phyloP scores from a whole-genome alignment of 2,113 vertebrate genomes.

The Herpetotheres cachinnans region DNA sequence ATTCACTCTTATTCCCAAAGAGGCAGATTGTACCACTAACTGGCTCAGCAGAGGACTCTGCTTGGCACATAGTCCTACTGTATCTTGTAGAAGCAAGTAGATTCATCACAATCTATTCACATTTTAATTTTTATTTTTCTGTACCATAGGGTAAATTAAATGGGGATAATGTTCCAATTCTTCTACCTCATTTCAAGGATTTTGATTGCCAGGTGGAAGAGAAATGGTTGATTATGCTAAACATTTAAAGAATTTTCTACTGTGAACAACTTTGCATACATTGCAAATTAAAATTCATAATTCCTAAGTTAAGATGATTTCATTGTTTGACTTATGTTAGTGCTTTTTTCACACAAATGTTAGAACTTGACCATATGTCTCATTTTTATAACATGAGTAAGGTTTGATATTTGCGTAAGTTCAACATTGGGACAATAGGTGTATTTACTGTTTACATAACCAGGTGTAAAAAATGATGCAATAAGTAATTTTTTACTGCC shows the following conservation, averaged over 20 bases:
- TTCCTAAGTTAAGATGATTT: not conserved
- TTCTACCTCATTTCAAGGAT: not conserved
- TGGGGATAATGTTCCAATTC: not conserved
- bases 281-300: not conserved
- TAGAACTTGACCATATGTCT: not conserved
- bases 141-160: not conserved
- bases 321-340: not conserved
- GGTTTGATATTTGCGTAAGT: not conserved
- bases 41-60: not conserved
- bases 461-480: not conserved
- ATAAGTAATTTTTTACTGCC: constrained; percentile 73
- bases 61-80: not conserved
- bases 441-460: not conserved
- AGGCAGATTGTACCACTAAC: not conserved
- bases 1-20: not conserved
- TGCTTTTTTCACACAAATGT: not conserved
- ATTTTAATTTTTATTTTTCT: not conserved
- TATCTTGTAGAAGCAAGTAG: not conserved
- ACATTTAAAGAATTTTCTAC: not conserved
- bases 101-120: not conserved
- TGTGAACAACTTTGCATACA: not conserved
- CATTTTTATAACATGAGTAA: not conserved
- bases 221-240: not conserved
- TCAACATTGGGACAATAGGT: not conserved
- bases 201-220: not conserved